Conservation (phyloP, 1,140 invertebrate species). For the Neotoxoptera formosana region DNA sequence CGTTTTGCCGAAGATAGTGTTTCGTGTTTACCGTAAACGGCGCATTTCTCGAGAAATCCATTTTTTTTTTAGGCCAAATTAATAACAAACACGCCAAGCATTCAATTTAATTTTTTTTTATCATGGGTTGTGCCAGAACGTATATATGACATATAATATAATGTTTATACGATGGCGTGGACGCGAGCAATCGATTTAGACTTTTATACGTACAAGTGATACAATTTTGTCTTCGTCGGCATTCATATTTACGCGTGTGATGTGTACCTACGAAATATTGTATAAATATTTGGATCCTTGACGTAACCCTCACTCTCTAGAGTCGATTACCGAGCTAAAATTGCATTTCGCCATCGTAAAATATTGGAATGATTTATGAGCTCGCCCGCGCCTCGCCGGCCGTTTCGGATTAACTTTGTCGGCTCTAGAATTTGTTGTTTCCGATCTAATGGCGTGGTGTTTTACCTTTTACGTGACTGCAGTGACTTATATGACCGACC, state of each 20-base stretch:
- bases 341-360: neutral
- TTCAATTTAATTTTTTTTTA: constrained; percentile 29
- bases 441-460: neutral
- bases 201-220: neutral
- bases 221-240: neutral
- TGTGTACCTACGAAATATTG: neutral
- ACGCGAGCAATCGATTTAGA: neutral
- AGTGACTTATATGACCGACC: neutral
- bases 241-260: too few species aligned
- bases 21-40: neutral
- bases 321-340: neutral
- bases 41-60: neutral
- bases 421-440: neutral
- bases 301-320: too few species aligned
- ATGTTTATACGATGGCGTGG: neutral
- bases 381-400: neutral
- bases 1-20: neutral
- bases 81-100: constrained; percentile 25
- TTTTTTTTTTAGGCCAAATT: neutral
- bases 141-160: neutral
- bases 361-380: constrained; percentile 6
- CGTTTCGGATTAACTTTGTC: neutral
- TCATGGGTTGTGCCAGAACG: neutral
- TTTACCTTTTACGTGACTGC: neutral
- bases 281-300: neutral